Evolutionary conservation across 2,797 vertebrate species (phyloP), one percentile per base, ranked within the genome.

Genomic region (Cirrhinus mrigala): DNA sequence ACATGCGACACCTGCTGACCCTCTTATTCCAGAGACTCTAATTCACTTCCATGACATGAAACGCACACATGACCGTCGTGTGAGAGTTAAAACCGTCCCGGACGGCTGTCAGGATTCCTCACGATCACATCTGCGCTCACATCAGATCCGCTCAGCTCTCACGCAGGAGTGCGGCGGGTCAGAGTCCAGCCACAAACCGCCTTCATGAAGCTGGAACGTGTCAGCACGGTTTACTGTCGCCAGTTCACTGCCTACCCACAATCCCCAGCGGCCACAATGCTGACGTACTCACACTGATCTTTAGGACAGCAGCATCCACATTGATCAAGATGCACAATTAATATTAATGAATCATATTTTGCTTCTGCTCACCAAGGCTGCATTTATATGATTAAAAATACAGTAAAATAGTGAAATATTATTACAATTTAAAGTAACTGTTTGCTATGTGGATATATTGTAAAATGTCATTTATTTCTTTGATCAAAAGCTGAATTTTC

Each of bases 181-280:
- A 33, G 2, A 66, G 68, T 70, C 11, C 68, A 44, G 68, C 6
- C 37, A n/a, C 68, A 70, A 44, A 70, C 37, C 44, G 37, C 37
- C 68, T 70, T 74, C 46, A 24, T 74, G 46, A 74, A 74, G 71
- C 44, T 74, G 71, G 16, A 70, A 70, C 71, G 50, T 29, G 71
- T 74, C 71, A 48, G n/a, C 46, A 50, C 8, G 10, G 10, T 40
- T 69, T 40, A 69, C 18, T 6, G 10, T 69, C 20, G 20, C 33
- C 27, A 29, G 15, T 29, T 68, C 33, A 37, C n/a, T 46, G 70
- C 46, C 46, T 74, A 29, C 71, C 71, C 46, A 74, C 46, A 74
- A 74, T 52, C 71, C 71, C n/a, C 14, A n/a, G 68, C 20, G 37
- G 3, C 40, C 68, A 44, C 37, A 70, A 20, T 12, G 18, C 46